These are phyloP conservation scores for Bombylius major DNA, from an alignment of 2,888 invertebrate species.

Conservation along the genomic window DNA sequence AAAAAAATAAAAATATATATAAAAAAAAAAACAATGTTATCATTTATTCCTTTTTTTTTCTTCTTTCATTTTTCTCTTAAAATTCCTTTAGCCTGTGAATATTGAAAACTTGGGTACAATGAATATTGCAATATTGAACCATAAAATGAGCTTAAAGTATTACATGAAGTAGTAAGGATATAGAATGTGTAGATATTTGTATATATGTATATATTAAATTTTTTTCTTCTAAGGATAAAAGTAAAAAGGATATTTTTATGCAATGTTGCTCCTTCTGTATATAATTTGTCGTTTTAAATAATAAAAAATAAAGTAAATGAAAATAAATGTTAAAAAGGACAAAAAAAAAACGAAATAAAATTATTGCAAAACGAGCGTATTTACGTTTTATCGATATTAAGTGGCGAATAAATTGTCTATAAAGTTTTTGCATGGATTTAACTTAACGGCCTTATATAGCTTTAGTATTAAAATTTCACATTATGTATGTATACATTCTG, in stretches of 20 bases:
- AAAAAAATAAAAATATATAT: no score
- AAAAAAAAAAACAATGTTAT: no score
- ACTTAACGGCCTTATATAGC: no score
- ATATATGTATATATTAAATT: background rate
- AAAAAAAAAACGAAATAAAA: background rate
- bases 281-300: no score
- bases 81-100: background rate
- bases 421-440: slow-evolving; percentile 17
- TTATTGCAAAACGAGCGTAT: slow-evolving; percentile 18
- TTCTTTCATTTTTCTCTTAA: no score
- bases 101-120: slow-evolving; percentile 4
- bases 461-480: no score
- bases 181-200: background rate
- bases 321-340: background rate
- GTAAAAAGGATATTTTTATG: no score
- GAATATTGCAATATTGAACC: slow-evolving; percentile 26
- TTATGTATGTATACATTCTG: no score
- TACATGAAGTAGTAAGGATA: slow-evolving; percentile 16
- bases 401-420: slow-evolving; percentile 34
- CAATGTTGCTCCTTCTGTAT: no score
- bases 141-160: slow-evolving; percentile 35
- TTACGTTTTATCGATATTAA: slow-evolving; percentile 23
- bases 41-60: no score
- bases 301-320: no score
- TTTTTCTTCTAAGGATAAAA: no score